Evolutionary conservation across 2,797 vertebrate species (phyloP), one percentile per base, ranked within the genome.

Genomic region (Toxotes lorentzi): DNA sequence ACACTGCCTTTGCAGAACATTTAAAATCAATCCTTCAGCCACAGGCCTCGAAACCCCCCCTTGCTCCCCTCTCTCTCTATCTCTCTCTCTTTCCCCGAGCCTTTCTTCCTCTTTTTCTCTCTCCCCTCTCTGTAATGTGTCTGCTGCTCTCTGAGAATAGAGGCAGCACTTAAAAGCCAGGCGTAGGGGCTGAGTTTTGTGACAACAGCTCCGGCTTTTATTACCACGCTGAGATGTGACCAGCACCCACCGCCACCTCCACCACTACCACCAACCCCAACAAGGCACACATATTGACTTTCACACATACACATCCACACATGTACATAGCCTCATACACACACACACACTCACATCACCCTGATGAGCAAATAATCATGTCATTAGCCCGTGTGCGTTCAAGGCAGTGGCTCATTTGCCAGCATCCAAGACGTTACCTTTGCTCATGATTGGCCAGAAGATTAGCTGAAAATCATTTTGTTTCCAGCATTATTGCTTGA

Each of bases 11-110:
- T 92, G 87, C 92, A 92, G 89, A 92, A 92, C 91, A 93, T 95
- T 95, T 95, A 92, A 95, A 95, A 94, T 95, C 93, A 93, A 94
- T 95, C 92, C 91, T 90, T 94, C 92, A 88, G 90, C 93, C 90
- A 92, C 85, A 88, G 89, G 90, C 92, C 86, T 91, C 73, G 45
- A 87, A 81, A 76, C 71, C 81, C 81, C 81, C 83, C 70, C 79
- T 79, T 34, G 21, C 56, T 65, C 64, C 85, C 62, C 66, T 66
- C 70, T 24, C 40, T 41, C 71, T n/a, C 82, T 58, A 72, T 57
- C 70, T 30, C 40, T 24, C 71, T 61, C 63, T 23, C 62, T 67
- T 57, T 84, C 79, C 68, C 73, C 7, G 16, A 85, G 68, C 78
- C 68, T 89, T 78, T 88, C 78, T 86, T 86, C 66, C 78, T 72